Percentiles rank a stretch among this genome's conserved stretches.
Evolutionary conservation across 1,140 invertebrate genomes (phyloP).

Genomic region (Glossosoma conforme): DNA sequence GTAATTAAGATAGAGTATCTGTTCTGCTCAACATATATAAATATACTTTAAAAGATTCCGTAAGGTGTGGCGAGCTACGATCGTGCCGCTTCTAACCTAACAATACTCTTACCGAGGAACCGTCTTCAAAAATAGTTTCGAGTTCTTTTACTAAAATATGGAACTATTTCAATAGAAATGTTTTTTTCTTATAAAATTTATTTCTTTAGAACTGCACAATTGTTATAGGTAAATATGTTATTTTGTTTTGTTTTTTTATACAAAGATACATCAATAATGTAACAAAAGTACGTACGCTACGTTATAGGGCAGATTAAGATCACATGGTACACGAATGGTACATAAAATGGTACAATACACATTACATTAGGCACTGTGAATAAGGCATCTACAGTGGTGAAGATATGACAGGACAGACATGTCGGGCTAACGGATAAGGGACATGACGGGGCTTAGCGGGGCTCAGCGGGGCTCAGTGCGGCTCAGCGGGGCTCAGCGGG

Average conservation of each 20-base stretch:
- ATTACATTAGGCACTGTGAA: conserved; percentile 52
- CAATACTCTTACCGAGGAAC: no score
- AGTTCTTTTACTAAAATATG: conserved; percentile 24
- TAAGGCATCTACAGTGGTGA: conserved; percentile 52
- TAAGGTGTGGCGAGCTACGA: background rate
- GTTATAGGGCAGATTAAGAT: conserved; percentile 33
- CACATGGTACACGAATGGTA: conserved; percentile 40
- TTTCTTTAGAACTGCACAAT: conserved; percentile 23
- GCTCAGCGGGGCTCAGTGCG: no score
- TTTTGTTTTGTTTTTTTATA: conserved; percentile 26
- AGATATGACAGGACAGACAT: conserved; percentile 38
- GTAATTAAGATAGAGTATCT: no score
- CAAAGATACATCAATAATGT: conserved; percentile 29
- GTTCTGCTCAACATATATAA: no score
- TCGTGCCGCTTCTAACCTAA: background rate
- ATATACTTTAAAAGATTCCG: background rate
- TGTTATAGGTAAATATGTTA: conserved; percentile 22
- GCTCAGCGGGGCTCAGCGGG: no score
- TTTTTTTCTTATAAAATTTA: conserved; percentile 23
- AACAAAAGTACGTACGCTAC: conserved; percentile 31
- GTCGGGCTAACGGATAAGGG: background rate
- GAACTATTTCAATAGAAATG: conserved; percentile 13
- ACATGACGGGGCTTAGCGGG: no score
- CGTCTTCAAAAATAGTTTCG: conserved; percentile 20
- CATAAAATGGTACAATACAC: conserved; percentile 39